A percentile compares a stretch with the other conserved stretches of the same genome.
These are phyloP conservation scores for Drosophila pachea DNA, from an alignment of 1,140 invertebrate species.

Conservation along the genomic window DNA sequence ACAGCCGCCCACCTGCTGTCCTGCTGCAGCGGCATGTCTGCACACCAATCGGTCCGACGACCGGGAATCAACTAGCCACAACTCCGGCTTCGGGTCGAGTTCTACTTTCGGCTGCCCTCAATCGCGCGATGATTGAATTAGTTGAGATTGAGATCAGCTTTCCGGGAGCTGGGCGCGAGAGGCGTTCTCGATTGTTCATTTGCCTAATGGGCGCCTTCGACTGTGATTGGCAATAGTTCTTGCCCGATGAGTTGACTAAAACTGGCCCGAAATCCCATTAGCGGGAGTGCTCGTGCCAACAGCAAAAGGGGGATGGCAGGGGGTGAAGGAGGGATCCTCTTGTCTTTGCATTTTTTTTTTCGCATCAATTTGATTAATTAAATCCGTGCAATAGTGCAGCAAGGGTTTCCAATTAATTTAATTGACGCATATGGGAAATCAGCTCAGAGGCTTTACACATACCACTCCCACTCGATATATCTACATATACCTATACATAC, in stretches of 20 bases:
- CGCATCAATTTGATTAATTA: slow-evolving; percentile 6
- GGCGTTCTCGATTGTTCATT: slow-evolving; percentile 14
- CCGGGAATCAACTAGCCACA: slow-evolving; percentile 30
- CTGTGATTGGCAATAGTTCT: no score
- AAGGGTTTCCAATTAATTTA: neutral
- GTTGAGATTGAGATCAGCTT: slow-evolving; percentile 3
- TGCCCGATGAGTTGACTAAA: slow-evolving; percentile 50
- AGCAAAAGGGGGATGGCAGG: slow-evolving; percentile 1
- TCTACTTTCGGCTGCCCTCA: neutral
- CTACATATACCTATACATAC: neutral
- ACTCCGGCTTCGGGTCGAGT: neutral
- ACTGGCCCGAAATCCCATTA: slow-evolving; percentile 52
- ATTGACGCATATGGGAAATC: neutral
- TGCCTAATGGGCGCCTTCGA: slow-evolving; percentile 38
- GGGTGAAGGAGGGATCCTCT: slow-evolving; percentile 7
- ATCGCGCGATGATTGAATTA: slow-evolving; percentile 47
- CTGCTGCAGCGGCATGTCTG: slow-evolving; percentile 42
- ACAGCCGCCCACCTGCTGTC: slow-evolving; percentile 19
- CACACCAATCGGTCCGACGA: slow-evolving; percentile 11
- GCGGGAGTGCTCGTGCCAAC: slow-evolving; percentile 45
- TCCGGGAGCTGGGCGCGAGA: no score
- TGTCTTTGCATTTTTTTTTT: neutral
- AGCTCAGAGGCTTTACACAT: neutral
- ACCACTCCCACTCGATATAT: neutral
- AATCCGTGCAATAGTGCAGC: neutral